Base-by-base conservation (phyloP, 1,140 invertebrate genomes). In the Colletes latitarsis region DNA sequence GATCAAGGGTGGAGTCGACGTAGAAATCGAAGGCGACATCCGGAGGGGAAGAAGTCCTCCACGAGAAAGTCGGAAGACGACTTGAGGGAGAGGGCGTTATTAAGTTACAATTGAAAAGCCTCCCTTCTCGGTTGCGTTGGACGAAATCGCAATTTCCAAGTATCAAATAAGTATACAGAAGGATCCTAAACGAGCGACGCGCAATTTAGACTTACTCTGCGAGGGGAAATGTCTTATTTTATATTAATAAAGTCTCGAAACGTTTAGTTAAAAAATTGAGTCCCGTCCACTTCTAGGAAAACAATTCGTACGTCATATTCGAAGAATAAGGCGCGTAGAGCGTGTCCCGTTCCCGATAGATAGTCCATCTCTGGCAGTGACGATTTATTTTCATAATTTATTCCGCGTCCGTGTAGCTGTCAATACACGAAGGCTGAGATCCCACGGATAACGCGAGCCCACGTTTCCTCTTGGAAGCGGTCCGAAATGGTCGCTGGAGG, bases 361-460 rank as follows among this genome's bases (percentile, higher is more conserved):
- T 68, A 52, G n/a, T 39, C 8, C 52, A 68, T 74, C 78, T 66
- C 53, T 8, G 10, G 15, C 10, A 2, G 74, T 14, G 79, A 81
- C 70, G 73, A 77, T 82, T 82, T 82, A 82, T 82, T 82, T 58
- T 71, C 80, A 77, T 82, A 82, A 82, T 82, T 71, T 82, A 82
- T 82, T 78, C 80, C 43, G 4, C 49, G 66, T 9, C 57, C 57
- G 74, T 81, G 79, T 78, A 64, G 49, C 80, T 77, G 80, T 82
- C 80, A 66, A 82, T 82, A 39, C 49, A 71, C 58, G 58, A 30
- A 14, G 21, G 10, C 6, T 41, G 15, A 53, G 74, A 82, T 82
- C 67, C 19, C n/a, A 41, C 52, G 74, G 80, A 82, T 82, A 77
- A 82, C 55, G 57, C 62, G 41, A 4, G 75, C 2, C 63, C 62